These are phyloP conservation scores for Drosophila kuntzei DNA, from an alignment of 2,888 invertebrate genomes.

Conservation along the genomic window DNA sequence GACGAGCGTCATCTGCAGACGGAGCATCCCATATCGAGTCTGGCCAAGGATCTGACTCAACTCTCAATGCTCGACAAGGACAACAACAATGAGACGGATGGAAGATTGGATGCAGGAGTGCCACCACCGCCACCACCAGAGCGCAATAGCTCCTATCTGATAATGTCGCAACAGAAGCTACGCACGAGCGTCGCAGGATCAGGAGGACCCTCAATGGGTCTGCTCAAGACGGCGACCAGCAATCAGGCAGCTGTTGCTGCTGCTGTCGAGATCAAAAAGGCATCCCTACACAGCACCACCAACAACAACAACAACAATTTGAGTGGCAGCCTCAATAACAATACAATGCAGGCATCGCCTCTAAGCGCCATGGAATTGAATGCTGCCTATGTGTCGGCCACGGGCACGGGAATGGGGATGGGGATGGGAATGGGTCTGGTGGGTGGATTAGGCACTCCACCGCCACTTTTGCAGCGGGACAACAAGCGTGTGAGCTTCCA, in stretches of 20 bases:
- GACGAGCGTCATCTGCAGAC: slow-evolving; percentile 83
- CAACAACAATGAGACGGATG: slow-evolving; percentile 66
- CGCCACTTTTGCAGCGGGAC: slow-evolving; percentile 79
- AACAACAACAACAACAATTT: slow-evolving; percentile 69
- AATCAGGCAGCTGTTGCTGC: slow-evolving; percentile 77
- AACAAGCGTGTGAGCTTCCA: slow-evolving; percentile 92
- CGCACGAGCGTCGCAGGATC: slow-evolving; percentile 46
- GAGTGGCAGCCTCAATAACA: slow-evolving; percentile 55
- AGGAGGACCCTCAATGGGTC: slow-evolving; percentile 71
- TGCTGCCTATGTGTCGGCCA: slow-evolving; percentile 72
- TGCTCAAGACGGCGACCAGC: slow-evolving; percentile 80
- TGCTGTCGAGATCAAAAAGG: slow-evolving; percentile 68
- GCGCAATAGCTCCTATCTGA: slow-evolving; percentile 94
- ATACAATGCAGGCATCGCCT: slow-evolving; percentile 61
- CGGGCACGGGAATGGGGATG: slow-evolving; percentile 33
- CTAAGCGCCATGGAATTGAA: slow-evolving; percentile 73
- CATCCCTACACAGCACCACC: slow-evolving; percentile 44
- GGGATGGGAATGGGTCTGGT: slow-evolving; percentile 28
- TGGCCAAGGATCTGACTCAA: slow-evolving; percentile 82
- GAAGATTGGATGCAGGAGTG: slow-evolving; percentile 45
- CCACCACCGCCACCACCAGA: slow-evolving; percentile 92
- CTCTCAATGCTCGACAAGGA: slow-evolving; percentile 77
- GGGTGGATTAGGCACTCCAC: slow-evolving; percentile 55
- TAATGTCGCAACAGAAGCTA: slow-evolving; percentile 89
- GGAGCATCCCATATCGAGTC: slow-evolving; percentile 81